Conservation (phyloP, 2,113 vertebrate genomes). For the Phrynosoma platyrhinos region DNA sequence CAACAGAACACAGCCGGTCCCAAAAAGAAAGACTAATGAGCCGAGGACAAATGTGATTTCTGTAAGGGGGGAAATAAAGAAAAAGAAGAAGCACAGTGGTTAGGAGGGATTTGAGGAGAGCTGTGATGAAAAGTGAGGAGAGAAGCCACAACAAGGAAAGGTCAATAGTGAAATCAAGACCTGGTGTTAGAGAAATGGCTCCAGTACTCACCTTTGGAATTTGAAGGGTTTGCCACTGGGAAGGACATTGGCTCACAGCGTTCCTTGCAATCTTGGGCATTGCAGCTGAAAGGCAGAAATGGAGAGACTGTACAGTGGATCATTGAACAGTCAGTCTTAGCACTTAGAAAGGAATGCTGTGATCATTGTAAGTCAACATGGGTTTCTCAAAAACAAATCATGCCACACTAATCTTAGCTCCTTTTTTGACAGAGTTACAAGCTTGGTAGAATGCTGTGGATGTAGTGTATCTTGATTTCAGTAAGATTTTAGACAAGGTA, state of each 20-base stretch:
- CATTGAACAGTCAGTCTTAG: no score
- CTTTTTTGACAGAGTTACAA: no score
- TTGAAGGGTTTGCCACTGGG: neutral
- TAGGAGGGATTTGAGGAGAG: neutral
- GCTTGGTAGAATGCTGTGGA: no score
- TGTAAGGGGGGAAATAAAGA: conserved; percentile 38
- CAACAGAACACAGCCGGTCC: conserved; percentile 10
- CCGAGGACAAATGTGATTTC: conserved; percentile 47
- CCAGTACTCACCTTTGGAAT: conserved; percentile 43
- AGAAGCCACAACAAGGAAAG: neutral
- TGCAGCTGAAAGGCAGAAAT: conserved; percentile 57
- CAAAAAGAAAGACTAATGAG: conserved; percentile 50
- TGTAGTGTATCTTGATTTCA: no score
- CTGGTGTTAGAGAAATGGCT: neutral
- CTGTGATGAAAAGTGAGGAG: neutral
- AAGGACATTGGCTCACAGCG: neutral
- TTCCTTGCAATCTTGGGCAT: conserved; percentile 53
- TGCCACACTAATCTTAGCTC: no score
- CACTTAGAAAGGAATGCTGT: no score
- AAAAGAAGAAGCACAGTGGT: neutral
- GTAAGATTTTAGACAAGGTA: no score
- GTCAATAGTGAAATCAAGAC: neutral
- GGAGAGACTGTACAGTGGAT: no score
- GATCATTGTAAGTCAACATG: no score
- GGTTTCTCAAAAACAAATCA: no score